A percentile compares a stretch with the other conserved stretches of the same genome.
phyloP scores from a whole-genome alignment of 1,140 invertebrate species.

The Melanaphis sacchari region DNA sequence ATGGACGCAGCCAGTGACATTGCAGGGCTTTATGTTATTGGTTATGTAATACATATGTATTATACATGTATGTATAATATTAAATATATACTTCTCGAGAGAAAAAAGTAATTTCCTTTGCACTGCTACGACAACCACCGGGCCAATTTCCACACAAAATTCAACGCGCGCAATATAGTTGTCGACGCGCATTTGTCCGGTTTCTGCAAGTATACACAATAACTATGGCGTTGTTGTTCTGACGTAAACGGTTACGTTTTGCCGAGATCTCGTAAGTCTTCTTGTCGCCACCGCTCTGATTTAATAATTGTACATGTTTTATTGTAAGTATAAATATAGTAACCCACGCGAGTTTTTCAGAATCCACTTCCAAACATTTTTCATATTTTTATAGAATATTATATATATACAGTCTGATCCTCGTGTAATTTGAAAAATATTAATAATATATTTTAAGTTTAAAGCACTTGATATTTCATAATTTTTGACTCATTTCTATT shows the following conservation, averaged over 20 bases:
- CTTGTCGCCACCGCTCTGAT: neutral
- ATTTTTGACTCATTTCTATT: neutral
- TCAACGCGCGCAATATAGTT: neutral
- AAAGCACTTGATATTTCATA: neutral
- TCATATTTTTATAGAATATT: neutral
- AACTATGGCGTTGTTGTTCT: neutral
- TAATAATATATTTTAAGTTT: neutral
- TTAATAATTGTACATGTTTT: conserved; percentile 5
- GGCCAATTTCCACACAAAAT: conserved; percentile 11
- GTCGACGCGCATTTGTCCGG: conserved; percentile 14
- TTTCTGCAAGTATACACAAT: neutral
- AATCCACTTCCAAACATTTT: neutral
- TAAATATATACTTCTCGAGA: neutral
- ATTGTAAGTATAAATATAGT: neutral
- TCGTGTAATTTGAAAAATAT: neutral
- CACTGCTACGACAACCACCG: neutral
- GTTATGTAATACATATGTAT: neutral
- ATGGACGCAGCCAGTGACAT: neutral
- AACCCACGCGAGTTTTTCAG: neutral
- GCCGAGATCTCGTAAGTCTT: conserved; percentile 16
- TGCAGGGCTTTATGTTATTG: conserved; percentile 41
- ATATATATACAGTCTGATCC: neutral
- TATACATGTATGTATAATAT: conserved; percentile 4
- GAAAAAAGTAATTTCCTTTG: conserved; percentile 46
- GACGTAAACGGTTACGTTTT: neutral